Evolutionary conservation across 2,888 invertebrate genomes (phyloP).

Genomic region (Halocaridina rubra): DNA sequence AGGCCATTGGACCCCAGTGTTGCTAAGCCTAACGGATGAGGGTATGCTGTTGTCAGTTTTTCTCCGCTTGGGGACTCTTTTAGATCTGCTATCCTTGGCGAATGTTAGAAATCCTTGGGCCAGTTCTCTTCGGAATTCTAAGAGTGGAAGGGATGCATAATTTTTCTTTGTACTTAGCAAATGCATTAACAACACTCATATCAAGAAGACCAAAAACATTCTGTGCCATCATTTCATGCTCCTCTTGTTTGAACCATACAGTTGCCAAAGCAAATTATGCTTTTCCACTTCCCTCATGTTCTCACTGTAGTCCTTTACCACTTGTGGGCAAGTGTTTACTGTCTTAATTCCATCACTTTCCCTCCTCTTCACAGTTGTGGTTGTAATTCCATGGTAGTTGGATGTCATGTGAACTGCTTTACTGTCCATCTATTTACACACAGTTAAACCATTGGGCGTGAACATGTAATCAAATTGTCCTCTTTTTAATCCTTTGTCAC

Average conservation of each 20-base stretch:
- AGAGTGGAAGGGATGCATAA: conserved; percentile 12
- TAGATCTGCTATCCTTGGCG: not conserved
- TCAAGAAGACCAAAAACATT: conserved; percentile 66
- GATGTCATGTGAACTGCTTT: conserved; percentile 65
- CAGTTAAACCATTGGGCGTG: conserved; percentile 63
- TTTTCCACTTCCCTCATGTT: conserved; percentile 67
- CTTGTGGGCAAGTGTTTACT: conserved; percentile 64
- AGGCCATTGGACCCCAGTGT: conserved; percentile 34
- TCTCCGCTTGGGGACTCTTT: conserved; percentile 27
- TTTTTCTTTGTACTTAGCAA: conserved; percentile 19
- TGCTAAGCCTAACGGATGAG: too few species aligned
- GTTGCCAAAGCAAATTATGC: conserved; percentile 65
- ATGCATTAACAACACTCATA: conserved; percentile 64
- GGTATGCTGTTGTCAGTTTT: conserved; percentile 2
- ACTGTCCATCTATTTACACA: conserved; percentile 65
- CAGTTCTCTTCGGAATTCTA: conserved; percentile 36
- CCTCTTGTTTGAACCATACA: conserved; percentile 66
- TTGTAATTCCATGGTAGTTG: conserved; percentile 65
- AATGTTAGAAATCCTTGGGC: conserved; percentile 28
- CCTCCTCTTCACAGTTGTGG: conserved; percentile 60
- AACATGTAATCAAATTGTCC: conserved; percentile 64
- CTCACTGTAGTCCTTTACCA: conserved; percentile 65
- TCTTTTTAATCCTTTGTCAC: conserved; percentile 64
- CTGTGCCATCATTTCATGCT: conserved; percentile 67
- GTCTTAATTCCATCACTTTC: conserved; percentile 64